Base-by-base conservation (phyloP, 2,888 invertebrate species). In the Lampropteryx suffumata region DNA sequence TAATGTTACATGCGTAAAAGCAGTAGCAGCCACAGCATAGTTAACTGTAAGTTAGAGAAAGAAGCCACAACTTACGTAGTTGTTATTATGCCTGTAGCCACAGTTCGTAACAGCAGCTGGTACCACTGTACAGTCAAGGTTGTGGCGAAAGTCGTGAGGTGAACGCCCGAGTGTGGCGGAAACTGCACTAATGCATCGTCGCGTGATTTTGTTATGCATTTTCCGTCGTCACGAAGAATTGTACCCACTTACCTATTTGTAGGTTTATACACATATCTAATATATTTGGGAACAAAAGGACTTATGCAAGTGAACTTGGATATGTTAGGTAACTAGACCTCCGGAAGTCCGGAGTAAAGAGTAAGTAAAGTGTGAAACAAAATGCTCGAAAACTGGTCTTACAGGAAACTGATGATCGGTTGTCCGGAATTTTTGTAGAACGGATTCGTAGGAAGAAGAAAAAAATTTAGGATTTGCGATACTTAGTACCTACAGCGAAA, bases 81-180 rank as follows among this genome's bases (percentile, higher is more conserved):
- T 39, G 43, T 44, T 13, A 13, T 33, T 50, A 40, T 11, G 32
- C 27, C 28, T 42, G 33, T 35, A 3, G 14, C 6, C 40, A 40
- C 34, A 44, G 35, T 35, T 29, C 17, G 40, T 70, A 69, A 5
- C 14, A 35, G n/a, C 0, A 40, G n/a, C n/a, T n/a, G 14, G 17
- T 11, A 35, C 71, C 65, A 65, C n/a, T n/a, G n/a, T n/a, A n/a
- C 63, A 80, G 84, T 87, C 88, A 89, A 89, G 89, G 89, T 87
- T 87, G 85, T 67, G 72, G 89, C 83, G 89, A 89, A 89, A 89
- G 89, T 87, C 68, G 72, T 65, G 64, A 50, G 76, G 82, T 85
- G 83, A 69, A 68, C 62, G 82, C 49, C 75, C 69, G 42, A 21
- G 58, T 55, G 62, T 24, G 53, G 65, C 71, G 75, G 71, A 67